Conservation (phyloP, 2,888 invertebrate genomes). For the Anthrax anthrax region DNA sequence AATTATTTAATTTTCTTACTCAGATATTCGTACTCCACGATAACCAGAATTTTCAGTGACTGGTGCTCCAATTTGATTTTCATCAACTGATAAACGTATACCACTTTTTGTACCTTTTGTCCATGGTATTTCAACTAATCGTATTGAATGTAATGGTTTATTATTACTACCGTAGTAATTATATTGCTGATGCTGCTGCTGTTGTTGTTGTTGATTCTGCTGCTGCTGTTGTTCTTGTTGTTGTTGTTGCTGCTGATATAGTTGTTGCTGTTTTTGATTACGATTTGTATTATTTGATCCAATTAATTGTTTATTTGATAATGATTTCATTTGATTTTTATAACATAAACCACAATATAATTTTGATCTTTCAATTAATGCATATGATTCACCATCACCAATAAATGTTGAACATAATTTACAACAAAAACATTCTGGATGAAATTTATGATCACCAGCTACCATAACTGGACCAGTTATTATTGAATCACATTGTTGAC, state of each 20-base stretch:
- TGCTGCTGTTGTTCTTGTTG: background rate
- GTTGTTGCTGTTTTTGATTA: background rate
- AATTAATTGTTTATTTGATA: background rate
- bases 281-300: no score
- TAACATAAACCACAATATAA: constrained; percentile 77
- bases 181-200: background rate
- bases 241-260: background rate
- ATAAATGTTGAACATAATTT: constrained; percentile 65
- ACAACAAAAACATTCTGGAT: constrained; percentile 91
- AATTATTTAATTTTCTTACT: constrained; percentile 37
- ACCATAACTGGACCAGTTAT: constrained; percentile 81
- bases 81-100: constrained; percentile 40
- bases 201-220: background rate
- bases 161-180: constrained; percentile 12
- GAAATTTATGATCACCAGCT: constrained; percentile 88
- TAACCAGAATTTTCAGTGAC: constrained; percentile 33
- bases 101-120: constrained; percentile 40
- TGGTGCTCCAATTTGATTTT: constrained; percentile 17
- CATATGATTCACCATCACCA: constrained; percentile 86
- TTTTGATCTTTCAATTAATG: constrained; percentile 76
- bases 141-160: constrained; percentile 64
- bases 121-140: constrained; percentile 67
- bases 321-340: constrained; percentile 46
- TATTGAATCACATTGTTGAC: constrained; percentile 62
- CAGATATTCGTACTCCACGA: constrained; percentile 54